These are phyloP conservation scores for Rhinogobio ventralis DNA, from an alignment of 2,797 vertebrate genomes.

Conservation along the genomic window DNA sequence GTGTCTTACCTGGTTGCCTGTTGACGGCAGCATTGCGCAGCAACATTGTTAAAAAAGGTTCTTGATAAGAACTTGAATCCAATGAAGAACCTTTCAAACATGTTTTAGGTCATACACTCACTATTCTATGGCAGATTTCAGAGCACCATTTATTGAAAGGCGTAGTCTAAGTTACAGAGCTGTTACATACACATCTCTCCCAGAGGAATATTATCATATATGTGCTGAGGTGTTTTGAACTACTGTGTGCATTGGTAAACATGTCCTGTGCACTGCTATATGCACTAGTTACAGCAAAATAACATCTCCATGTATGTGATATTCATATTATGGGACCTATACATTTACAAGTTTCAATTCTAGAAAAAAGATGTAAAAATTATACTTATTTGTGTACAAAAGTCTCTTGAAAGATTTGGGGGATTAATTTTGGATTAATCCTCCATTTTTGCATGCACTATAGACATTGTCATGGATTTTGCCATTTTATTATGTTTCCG, in stretches of 20 bases:
- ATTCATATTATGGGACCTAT: background rate
- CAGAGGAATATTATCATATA: slow-evolving; percentile 10
- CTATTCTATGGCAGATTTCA: background rate
- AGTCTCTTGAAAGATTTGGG: background rate
- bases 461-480: background rate
- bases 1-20: too few relatives aligned
- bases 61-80: background rate
- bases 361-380: background rate
- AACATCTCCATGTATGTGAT: background rate
- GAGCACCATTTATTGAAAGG: background rate
- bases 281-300: background rate
- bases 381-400: background rate
- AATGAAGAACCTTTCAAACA: background rate
- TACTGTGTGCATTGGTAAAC: background rate
- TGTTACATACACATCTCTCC: background rate
- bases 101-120: background rate
- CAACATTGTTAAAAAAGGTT: background rate
- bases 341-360: background rate
- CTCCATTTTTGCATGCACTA: background rate
- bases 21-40: too few relatives aligned
- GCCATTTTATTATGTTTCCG: background rate
- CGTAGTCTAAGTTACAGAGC: background rate
- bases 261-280: background rate
- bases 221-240: background rate
- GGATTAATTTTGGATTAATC: background rate